Evolutionary conservation across 1,140 invertebrate species (phyloP), one percentile per base, ranked within the genome.

Genomic region (Drosophila nigromelanica): DNA sequence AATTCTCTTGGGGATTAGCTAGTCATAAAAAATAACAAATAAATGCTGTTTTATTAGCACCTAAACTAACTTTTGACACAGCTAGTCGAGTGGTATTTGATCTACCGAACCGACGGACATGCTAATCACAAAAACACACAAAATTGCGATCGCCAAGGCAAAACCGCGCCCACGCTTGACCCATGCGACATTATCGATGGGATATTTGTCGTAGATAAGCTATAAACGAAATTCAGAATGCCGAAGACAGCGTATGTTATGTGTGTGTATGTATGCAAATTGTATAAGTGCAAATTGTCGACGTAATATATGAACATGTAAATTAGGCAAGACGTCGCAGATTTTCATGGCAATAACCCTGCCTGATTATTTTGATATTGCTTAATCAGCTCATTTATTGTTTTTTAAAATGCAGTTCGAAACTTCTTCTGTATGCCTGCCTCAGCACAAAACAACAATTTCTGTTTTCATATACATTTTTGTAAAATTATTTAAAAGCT

Each of bases 91-190:
- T 39, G 39, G 30, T 80, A 62, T 80, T 81, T 81, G 74, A 58
- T 78, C 58, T 58, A 51, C 43, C 35, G 60, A 56, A 27, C 3
- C 2, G 42, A 61, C 59, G 47, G 52, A 61, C 45, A 54, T 51
- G 78, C 37, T 85, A 85, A 86, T 85, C 69, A 67, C 2, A 35
- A 40, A 43, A 42, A 14, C 64, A 86, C 63, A 86, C 70, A 75
- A 48, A 39, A 60, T 51, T 52, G 68, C 48, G 52, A 64, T 24
- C 18, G n/a, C 58, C 82, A 89, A 86, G 78, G 83, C 63, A n/a
- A 77, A 61, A 52, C 58, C 80, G 54, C 81, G 74, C 78, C 82
- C 58, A 73, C 77, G 64, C 51, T 40, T 27, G 21, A 30, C 45
- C 59, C 45, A 37, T 69, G 78, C 62, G 51, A 52, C 58, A 51